Percentiles rank a stretch among this genome's conserved stretches.
These are phyloP conservation scores for human DNA, from an alignment of 2,113 vertebrate species.

Conservation along the genomic window GRCh38 chr11:18075501-18076000, in stretches of 20 bases:
- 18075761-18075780: neutral
- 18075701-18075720: neutral
- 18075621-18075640: neutral
- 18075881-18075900: neutral
- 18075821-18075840: neutral
- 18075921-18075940: neutral
- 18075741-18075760: neutral
- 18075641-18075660: neutral
- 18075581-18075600: neutral
- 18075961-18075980: neutral
- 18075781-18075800: neutral
- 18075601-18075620: neutral
- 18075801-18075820: neutral
- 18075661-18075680: neutral
- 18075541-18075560: neutral
- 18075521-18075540: neutral
- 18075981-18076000: neutral
- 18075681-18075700: neutral
- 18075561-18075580: neutral
- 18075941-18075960: neutral
- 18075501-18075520: neutral
- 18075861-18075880: neutral
- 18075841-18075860: neutral
- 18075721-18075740: neutral
- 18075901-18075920: neutral